phyloP scores from a whole-genome alignment of 2,888 invertebrate genomes.

The Nemotelus pantherinus region DNA sequence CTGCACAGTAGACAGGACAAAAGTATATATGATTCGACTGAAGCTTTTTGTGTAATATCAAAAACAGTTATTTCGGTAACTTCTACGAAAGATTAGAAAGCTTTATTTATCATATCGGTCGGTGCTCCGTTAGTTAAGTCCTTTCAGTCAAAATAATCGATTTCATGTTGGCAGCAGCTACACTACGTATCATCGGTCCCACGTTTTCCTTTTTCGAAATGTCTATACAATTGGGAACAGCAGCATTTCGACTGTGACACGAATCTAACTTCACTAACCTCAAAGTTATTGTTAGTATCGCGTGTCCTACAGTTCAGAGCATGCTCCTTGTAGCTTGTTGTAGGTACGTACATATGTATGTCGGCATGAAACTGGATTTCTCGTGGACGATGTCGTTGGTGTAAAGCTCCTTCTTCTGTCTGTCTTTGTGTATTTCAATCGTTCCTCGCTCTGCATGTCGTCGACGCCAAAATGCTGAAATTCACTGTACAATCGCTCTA shows the following conservation, averaged over 20 bases:
- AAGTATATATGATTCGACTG: neutral
- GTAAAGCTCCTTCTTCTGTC: constrained; percentile 5
- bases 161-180: too few species aligned
- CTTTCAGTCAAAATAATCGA: too few species aligned
- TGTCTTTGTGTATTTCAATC: neutral
- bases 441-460: neutral
- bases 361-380: neutral
- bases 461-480: neutral
- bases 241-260: too few species aligned
- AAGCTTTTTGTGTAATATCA: neutral
- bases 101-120: too few species aligned
- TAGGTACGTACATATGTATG: neutral
- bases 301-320: neutral
- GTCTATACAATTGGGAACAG: too few species aligned
- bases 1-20: neutral
- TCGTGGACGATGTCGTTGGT: neutral
- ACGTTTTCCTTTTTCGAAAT: too few species aligned
- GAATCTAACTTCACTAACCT: neutral
- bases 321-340: neutral
- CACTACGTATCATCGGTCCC: too few species aligned
- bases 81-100: too few species aligned
- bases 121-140: too few species aligned
- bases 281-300: neutral
- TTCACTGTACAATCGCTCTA: neutral
- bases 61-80: too few species aligned